Base-by-base conservation (phyloP, 23 tunicate genomes). In the Phallusia fumigata region DNA sequence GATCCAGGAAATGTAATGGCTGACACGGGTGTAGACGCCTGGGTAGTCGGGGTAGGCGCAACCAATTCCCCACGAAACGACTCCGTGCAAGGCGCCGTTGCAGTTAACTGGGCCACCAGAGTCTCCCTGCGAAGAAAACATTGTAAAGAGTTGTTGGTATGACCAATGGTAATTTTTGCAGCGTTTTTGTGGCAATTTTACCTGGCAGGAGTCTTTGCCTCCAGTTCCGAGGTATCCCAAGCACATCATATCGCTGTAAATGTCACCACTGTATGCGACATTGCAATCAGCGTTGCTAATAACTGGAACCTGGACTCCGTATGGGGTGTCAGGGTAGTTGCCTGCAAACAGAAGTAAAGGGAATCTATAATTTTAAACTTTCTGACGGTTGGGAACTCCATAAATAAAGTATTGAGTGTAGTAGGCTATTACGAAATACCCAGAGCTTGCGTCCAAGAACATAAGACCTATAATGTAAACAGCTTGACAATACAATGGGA, bases 141-240 rank as follows among this genome's bases (percentile, higher is more conserved):
- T 8, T 33, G 33, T 74, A 2, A 74, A 5, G 10, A 40, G 10
- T 3, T 10, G 47, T 40, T 40, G 10, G 10, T 5, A 40, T 40
- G 5, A n/a, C n/a, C n/a, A n/a, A n/a, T 40, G 47, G 47, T 3
- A 5, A 40, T n/a, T 3, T 10, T 5, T 3, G 47, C 47, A 5
- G 47, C 10, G 5, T n/a, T 3, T 40, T 40, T 40, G 5, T 10
- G 10, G 47, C 5, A 40, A 58, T 13, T 58, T 58, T 84, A 93
- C 98, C 90, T 88, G 98, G 86, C 98, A 93, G 40, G 98, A 81
- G 80, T 93, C 98, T 84, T 84, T 81, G 50, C 98, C 98, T 5
- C 90, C 90, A 32, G 84, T 76, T 65, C 84, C 87, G 24, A 90
- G 84, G 19, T 80, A 35, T 33, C 92, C 93, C 24, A 93, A 47